phyloP scores from a whole-genome alignment of 2,888 invertebrate genomes.

The Sinhomidia bicolor region DNA sequence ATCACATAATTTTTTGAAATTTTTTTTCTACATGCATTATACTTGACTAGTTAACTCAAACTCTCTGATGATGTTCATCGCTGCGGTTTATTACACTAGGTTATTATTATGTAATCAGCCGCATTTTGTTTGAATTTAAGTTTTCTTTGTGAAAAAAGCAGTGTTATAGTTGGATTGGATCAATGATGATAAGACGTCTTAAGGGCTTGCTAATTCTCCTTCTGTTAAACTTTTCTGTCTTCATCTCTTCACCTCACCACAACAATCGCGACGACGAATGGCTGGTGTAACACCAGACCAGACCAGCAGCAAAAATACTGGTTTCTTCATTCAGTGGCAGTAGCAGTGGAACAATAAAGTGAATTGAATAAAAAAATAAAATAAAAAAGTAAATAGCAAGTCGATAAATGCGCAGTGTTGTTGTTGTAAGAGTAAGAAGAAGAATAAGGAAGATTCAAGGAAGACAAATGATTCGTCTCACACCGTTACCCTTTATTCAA shows the following conservation, averaged over 20 bases:
- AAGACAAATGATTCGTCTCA: conserved; percentile 76
- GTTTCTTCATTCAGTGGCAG: neutral
- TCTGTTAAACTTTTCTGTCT: neutral
- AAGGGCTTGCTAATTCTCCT: conserved; percentile 5
- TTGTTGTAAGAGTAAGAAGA: conserved; percentile 33
- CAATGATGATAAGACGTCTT: conserved; percentile 4
- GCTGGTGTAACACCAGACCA: conserved; percentile 18
- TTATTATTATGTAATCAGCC: neutral
- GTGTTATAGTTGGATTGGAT: neutral
- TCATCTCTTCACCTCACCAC: conserved; percentile 3
- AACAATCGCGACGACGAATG: conserved; percentile 30
- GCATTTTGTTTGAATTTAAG: neutral
- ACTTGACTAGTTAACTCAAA: neutral
- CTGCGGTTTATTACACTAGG: neutral
- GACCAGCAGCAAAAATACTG: neutral
- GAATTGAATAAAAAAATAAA: no score
- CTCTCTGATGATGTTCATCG: neutral
- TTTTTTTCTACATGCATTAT: neutral
- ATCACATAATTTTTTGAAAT: neutral
- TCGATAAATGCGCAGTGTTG: conserved; percentile 6
- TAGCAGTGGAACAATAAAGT: neutral
- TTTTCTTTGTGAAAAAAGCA: neutral
- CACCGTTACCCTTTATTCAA: conserved; percentile 71
- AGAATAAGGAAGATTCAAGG: conserved; percentile 63
- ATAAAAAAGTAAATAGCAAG: neutral